Evolutionary conservation across 2,888 invertebrate genomes (phyloP), one percentile per base, ranked within the genome.

Genomic region (Calameuta idolon): DNA sequence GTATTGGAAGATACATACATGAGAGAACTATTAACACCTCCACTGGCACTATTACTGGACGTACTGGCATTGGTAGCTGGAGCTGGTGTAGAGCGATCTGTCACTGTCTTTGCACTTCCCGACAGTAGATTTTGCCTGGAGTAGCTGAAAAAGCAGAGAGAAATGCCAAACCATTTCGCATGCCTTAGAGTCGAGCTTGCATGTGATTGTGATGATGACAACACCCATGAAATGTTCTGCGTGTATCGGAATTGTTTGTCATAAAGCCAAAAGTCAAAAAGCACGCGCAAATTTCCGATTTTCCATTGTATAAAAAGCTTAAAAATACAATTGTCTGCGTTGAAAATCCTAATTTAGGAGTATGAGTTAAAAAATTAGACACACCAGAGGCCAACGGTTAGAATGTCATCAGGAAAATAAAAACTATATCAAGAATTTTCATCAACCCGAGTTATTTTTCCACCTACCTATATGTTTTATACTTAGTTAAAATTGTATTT

Each of bases 91-190:
- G 83, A 30, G 34, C 74, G 74, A 34, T 89, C 89, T 11, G 84
- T 84, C 34, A 84, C 76, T 40, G 95, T 95, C 92, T 97, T 97
- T 88, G 94, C 94, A 88, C 92, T 94, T 77, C 95, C 94, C 69
- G 96, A 96, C 74, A 97, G 93, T 79, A 97, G 94, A 92, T 97
- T 97, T 93, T 97, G 97, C 76, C 97, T 95, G 69, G 97, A 97
- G 91, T 97, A 97, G 91, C 97, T 97, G 93, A 78, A 94, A 93
- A 91, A 87, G 83, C 84, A 81, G 12, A 71, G 3, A 71, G 71
- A 71, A 31, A 71, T 71, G 12, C 71, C 71, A 71, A 71, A 71
- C 34, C 34, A 71, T 71, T 12, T 34, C 71, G 71, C 34, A 71
- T 71, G 33, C 71, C 33, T 71, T 71, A 34, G 12, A 71, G 12